Conservation (phyloP, 2,797 vertebrate species). For the Micrastur ruficollis region DNA sequence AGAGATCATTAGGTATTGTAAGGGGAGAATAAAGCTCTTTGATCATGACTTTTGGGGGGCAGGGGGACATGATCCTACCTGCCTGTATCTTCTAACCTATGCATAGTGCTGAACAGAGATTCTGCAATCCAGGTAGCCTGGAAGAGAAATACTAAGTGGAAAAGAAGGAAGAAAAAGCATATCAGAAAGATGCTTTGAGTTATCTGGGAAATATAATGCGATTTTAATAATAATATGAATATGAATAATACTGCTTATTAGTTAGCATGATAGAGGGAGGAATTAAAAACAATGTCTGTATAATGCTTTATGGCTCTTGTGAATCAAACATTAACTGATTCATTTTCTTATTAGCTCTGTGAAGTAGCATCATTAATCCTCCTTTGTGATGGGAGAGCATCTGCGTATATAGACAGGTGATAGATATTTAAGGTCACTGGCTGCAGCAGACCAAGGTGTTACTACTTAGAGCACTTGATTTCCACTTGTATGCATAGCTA, state of each 20-base stretch:
- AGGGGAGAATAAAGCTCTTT: neutral
- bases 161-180: neutral
- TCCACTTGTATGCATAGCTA: neutral
- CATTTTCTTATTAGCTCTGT: constrained; percentile 29
- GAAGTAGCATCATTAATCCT: constrained; percentile 41
- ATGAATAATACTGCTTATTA: constrained; percentile 18
- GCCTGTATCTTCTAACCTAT: neutral
- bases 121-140: neutral
- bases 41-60: neutral
- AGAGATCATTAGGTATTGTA: neutral
- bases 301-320: neutral
- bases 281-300: constrained; percentile 17
- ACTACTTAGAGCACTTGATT: neutral
- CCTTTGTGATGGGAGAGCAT: neutral
- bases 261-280: neutral
- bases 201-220: neutral
- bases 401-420: neutral
- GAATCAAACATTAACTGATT: constrained; percentile 38
- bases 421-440: constrained; percentile 25
- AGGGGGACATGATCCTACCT: neutral
- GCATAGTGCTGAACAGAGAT: neutral
- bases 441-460: neutral
- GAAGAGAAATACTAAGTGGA: neutral
- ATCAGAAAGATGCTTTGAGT: neutral
- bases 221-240: constrained; percentile 9